phyloP scores from a whole-genome alignment of 2,888 invertebrate genomes.

The Caenorhabditis angaria region DNA sequence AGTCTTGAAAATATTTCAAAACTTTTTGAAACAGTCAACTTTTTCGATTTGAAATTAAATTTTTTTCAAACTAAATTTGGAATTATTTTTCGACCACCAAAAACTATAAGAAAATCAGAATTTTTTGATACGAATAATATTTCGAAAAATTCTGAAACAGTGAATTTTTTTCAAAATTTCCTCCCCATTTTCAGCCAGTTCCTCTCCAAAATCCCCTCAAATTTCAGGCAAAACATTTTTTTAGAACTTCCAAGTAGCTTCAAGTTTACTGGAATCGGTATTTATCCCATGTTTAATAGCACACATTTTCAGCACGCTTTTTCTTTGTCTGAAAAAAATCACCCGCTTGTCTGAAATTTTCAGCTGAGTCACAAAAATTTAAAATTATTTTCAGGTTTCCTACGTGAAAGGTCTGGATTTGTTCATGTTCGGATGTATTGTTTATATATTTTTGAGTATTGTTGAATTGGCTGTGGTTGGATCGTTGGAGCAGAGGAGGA shows the following conservation, averaged over 20 bases:
- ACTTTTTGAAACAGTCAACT: too few relatives aligned
- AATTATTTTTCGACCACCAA: too few relatives aligned
- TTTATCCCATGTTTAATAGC: not conserved
- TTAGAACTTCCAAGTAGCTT: conserved; percentile 17
- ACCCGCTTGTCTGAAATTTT: not conserved
- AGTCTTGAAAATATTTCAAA: too few relatives aligned
- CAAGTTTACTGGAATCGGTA: conserved; percentile 33
- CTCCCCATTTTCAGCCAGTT: not conserved
- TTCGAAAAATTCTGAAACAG: too few relatives aligned
- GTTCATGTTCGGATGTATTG: conserved; percentile 70
- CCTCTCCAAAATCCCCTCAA: not conserved
- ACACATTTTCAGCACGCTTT: not conserved
- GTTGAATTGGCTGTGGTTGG: conserved; percentile 59
- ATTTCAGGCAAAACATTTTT: conserved; percentile 9
- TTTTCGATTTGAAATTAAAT: too few relatives aligned
- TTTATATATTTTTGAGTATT: conserved; percentile 69
- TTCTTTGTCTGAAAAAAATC: not conserved
- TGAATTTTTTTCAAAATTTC: not conserved
- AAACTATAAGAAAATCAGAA: too few relatives aligned
- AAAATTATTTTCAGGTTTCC: conserved; percentile 56
- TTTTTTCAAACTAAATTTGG: too few relatives aligned
- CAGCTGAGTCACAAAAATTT: not conserved
- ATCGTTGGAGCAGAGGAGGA: conserved; percentile 43
- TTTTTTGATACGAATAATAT: too few relatives aligned
- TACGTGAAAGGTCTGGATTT: conserved; percentile 71